Evolutionary conservation across 2,113 vertebrate species (phyloP).

Genomic region (Origma solitaria): DNA sequence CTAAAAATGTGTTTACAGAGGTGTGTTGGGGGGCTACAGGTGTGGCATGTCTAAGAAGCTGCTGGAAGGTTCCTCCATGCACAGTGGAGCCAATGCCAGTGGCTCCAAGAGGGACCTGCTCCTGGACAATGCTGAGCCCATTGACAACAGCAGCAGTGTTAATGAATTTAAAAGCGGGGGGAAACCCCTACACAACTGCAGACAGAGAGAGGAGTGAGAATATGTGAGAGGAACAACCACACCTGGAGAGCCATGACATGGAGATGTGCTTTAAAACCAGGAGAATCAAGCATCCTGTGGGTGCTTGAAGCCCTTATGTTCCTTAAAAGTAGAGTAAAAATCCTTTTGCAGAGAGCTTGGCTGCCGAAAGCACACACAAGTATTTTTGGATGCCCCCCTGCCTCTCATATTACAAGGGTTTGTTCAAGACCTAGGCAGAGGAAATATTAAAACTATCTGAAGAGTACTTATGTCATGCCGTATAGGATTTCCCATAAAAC

Average conservation of each 20-base stretch:
- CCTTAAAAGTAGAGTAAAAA: neutral
- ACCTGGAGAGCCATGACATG: neutral
- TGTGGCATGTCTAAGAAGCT: neutral
- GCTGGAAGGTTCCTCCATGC: neutral
- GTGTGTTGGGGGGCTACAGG: neutral
- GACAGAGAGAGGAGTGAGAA: neutral
- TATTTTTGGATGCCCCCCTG: neutral
- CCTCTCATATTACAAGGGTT: neutral
- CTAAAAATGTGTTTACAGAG: neutral
- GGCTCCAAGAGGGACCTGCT: neutral
- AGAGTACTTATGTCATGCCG: neutral
- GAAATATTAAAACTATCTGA: neutral
- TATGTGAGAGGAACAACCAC: neutral
- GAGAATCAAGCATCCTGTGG: neutral
- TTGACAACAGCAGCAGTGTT: neutral
- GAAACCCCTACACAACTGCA: neutral
- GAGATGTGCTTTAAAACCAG: neutral
- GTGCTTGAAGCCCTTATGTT: neutral
- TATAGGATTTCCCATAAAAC: neutral
- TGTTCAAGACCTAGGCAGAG: neutral
- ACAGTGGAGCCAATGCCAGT: fast-evolving
- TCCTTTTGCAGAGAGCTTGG: neutral
- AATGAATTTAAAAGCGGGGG: neutral
- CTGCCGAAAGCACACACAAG: neutral
- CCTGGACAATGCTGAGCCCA: neutral